phyloP scores from a whole-genome alignment of 2,888 invertebrate genomes.

The Drosophila infuscata region DNA sequence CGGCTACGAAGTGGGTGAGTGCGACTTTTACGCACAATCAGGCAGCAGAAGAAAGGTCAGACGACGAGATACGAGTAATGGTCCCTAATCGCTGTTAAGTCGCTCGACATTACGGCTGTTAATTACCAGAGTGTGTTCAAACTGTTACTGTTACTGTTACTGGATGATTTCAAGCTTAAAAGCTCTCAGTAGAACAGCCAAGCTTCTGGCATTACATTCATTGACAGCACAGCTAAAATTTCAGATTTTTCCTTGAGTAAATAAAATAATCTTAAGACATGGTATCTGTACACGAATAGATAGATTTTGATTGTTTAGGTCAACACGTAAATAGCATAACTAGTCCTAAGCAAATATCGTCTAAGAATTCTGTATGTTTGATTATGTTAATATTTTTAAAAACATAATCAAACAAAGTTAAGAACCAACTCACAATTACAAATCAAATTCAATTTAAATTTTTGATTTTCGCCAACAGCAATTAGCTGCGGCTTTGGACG shows the following conservation, averaged over 20 bases:
- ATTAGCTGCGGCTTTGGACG: conserved; percentile 91
- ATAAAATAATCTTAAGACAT: too few species aligned
- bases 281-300: too few species aligned
- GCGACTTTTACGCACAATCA: conserved; percentile 49
- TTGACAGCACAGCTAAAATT: neutral
- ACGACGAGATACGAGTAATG: conserved; percentile 3
- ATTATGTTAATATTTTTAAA: neutral
- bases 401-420: neutral
- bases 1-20: neutral
- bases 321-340: too few species aligned
- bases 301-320: too few species aligned
- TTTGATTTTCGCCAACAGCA: conserved; percentile 86
- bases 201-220: neutral
- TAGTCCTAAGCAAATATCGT: too few species aligned
- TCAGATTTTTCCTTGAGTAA: too few species aligned
- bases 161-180: neutral
- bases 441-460: neutral
- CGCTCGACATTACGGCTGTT: conserved; percentile 16
- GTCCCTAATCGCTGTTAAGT: conserved; percentile 41
- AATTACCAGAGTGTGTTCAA: conserved; percentile 3
- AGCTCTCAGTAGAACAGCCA: neutral
- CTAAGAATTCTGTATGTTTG: neutral
- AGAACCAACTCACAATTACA: neutral
- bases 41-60: conserved; percentile 1
- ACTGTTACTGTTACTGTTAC: conserved; percentile 22